Evolutionary conservation across 2,888 invertebrate genomes (phyloP).

Genomic region (Synanthedon vespiformis): DNA sequence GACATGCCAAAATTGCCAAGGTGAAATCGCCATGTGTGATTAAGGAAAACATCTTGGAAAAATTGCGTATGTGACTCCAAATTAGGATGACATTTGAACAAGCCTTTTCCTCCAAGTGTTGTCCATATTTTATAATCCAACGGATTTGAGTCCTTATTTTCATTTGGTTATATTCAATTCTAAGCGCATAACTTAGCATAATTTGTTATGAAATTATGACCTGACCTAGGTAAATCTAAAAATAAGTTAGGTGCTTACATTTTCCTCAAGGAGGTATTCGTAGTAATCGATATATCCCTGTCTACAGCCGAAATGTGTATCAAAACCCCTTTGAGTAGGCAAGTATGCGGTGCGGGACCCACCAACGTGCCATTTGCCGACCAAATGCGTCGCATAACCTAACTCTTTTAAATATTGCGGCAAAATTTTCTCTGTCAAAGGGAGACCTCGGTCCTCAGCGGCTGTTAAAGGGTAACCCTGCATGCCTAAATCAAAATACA

Average conservation of each 20-base stretch:
- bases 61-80: no score
- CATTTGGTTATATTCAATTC: no score
- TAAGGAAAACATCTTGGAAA: no score
- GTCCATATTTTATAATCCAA: no score
- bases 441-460: constrained; percentile 52
- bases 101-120: no score
- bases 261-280: constrained; percentile 55
- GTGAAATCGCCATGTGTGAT: no score
- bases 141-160: no score
- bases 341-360: constrained; percentile 64
- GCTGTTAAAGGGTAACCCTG: constrained; percentile 54
- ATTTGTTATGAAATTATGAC: no score
- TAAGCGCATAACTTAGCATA: no score
- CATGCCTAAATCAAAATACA: constrained; percentile 33
- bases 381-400: constrained; percentile 81
- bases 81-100: no score
- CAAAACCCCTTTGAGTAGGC: constrained; percentile 82
- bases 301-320: constrained; percentile 87
- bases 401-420: constrained; percentile 73
- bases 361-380: constrained; percentile 87
- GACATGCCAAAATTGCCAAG: no score
- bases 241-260: constrained; percentile 21
- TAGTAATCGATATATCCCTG: constrained; percentile 86
- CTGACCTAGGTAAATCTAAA: not conserved
- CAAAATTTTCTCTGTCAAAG: constrained; percentile 59